Evolutionary conservation across 2,797 vertebrate species (phyloP).

Genomic region (Clamator glandarius): DNA sequence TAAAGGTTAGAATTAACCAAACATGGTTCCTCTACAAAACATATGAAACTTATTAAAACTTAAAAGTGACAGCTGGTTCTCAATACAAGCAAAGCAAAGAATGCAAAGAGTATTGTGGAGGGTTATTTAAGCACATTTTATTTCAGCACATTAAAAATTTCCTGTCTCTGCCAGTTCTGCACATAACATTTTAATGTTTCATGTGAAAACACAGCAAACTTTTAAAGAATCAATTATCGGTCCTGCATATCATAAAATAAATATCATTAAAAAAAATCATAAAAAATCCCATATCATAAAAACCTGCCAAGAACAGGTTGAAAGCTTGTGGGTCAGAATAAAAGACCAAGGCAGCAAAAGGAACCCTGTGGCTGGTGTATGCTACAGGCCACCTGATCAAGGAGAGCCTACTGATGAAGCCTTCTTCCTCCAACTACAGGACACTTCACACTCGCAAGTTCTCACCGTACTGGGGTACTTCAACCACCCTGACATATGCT

Average conservation of each 20-base stretch:
- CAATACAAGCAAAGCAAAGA: constrained; percentile 60
- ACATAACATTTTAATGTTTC: constrained; percentile 63
- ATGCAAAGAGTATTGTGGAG: constrained; percentile 56
- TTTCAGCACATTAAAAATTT: constrained; percentile 72
- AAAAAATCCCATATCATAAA: no score
- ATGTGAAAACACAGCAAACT: constrained; percentile 52
- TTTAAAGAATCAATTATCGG: constrained; percentile 52
- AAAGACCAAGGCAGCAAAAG: no score
- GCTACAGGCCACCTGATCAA: no score
- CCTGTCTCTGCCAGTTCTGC: constrained; percentile 49
- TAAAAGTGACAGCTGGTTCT: constrained; percentile 74
- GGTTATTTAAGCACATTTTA: constrained; percentile 66
- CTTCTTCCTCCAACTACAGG: no score
- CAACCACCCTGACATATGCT: no score
- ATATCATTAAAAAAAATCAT: no score
- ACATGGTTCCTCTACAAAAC: constrained; percentile 75
- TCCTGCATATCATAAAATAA: not conserved
- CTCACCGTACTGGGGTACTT: no score
- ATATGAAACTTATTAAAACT: constrained; percentile 80
- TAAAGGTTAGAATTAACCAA: constrained; percentile 81
- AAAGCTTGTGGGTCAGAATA: no score
- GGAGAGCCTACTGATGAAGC: no score
- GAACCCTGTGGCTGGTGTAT: no score
- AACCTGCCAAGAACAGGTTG: no score
- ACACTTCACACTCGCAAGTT: no score